Percentiles rank a stretch among this genome's conserved stretches.
These are phyloP conservation scores for Rotaria magnacalcarata DNA, from an alignment of 2,888 invertebrate genomes.

Conservation along the genomic window DNA sequence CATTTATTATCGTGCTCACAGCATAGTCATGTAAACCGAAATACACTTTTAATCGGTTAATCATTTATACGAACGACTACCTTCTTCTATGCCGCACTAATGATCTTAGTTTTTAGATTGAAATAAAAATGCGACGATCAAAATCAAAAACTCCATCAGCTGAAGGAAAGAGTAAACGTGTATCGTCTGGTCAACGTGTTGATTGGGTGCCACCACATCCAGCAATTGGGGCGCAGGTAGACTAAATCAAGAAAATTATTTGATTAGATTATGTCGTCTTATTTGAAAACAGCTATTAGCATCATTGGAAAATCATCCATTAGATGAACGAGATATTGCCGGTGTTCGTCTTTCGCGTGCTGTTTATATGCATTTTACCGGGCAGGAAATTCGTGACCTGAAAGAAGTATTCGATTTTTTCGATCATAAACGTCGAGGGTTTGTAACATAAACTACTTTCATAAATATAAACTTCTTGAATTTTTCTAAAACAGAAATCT, in stretches of 20 bases:
- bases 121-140: neutral
- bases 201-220: slow-evolving; percentile 23
- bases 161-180: neutral
- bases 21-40: no score
- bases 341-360: neutral
- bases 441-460: neutral
- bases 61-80: no score
- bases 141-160: neutral
- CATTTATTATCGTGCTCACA: no score
- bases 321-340: slow-evolving; percentile 16
- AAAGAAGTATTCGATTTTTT: slow-evolving; percentile 36
- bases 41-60: no score
- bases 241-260: neutral
- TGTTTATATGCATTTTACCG: slow-evolving; percentile 31
- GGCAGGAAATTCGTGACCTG: slow-evolving; percentile 2
- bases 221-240: slow-evolving; percentile 11
- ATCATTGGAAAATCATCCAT: neutral
- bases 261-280: neutral
- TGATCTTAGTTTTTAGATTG: neutral
- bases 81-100: no score
- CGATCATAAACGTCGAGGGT: slow-evolving; percentile 20
- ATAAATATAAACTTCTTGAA: no score
- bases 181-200: neutral
- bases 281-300: neutral
- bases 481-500: neutral